These are phyloP conservation scores for Elanoides forficatus DNA, from an alignment of 2,113 vertebrate species.

Conservation along the genomic window DNA sequence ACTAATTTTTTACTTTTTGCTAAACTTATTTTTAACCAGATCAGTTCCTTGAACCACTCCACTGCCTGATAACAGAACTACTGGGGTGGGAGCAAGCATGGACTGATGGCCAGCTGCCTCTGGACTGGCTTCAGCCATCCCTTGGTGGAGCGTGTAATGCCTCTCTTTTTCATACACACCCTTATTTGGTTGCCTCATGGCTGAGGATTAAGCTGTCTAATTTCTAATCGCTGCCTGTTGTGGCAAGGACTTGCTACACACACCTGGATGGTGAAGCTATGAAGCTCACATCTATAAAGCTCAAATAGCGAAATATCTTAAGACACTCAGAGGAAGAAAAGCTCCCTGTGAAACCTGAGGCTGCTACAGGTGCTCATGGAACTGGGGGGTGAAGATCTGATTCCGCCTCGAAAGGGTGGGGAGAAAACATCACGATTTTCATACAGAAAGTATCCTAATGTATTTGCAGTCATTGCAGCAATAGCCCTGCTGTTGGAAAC, in stretches of 20 bases:
- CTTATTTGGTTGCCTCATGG: background rate
- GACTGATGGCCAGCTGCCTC: background rate
- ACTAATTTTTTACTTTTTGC: background rate
- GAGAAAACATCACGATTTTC: background rate
- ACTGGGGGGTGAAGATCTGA: background rate
- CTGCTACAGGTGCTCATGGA: background rate
- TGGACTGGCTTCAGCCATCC: background rate
- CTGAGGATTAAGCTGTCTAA: background rate
- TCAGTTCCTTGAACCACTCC: background rate
- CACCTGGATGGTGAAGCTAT: background rate
- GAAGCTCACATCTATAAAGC: background rate
- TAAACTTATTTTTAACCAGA: background rate
- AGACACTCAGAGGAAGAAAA: background rate
- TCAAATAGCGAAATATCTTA: background rate
- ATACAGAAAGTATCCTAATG: background rate
- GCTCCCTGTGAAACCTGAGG: background rate
- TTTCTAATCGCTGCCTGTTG: background rate
- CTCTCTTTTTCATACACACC: background rate
- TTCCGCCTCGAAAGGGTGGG: background rate
- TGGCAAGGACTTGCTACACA: background rate
- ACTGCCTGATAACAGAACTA: background rate
- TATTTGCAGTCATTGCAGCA: background rate
- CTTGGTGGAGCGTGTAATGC: fast-evolving
- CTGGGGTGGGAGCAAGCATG: fast-evolving
- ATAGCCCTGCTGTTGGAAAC: background rate